A percentile compares a stretch with the other conserved stretches of the same genome.
phyloP scores from a whole-genome alignment of 2,797 vertebrate genomes.

The Pangasius macronema region DNA sequence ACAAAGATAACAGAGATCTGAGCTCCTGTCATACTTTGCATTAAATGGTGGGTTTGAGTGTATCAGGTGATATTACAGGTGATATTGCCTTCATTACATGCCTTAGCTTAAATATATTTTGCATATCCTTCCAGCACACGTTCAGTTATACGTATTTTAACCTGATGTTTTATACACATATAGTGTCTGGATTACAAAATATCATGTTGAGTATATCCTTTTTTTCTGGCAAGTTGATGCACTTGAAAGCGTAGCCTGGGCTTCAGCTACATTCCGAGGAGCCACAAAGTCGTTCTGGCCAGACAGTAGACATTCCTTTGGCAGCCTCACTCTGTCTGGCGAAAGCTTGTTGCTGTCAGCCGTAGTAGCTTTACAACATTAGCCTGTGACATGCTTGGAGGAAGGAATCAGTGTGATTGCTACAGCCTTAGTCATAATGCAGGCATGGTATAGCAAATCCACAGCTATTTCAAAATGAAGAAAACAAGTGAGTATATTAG shows the following conservation, averaged over 20 bases:
- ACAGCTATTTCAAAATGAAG: not conserved
- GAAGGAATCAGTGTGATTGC: not conserved
- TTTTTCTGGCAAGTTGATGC: not conserved
- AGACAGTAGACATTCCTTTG: constrained; percentile 5
- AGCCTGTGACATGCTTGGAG: not conserved
- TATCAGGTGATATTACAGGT: not conserved
- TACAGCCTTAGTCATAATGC: not conserved
- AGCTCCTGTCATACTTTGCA: not conserved
- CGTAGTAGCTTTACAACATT: constrained; percentile 12
- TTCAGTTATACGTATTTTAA: too few relatives aligned
- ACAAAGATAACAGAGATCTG: not conserved
- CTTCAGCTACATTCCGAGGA: constrained; percentile 5
- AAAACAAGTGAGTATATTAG: not conserved
- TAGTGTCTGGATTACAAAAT: too few relatives aligned
- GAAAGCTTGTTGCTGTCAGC: constrained; percentile 7
- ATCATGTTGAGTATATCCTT: too few relatives aligned
- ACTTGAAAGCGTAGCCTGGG: constrained; percentile 2
- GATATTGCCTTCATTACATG: not conserved
- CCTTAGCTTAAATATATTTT: not conserved
- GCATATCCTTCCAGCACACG: not conserved
- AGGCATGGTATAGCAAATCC: not conserved
- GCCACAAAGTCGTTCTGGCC: not conserved
- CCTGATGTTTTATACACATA: too few relatives aligned
- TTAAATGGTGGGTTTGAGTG: not conserved
- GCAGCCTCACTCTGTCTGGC: constrained; percentile 5